A percentile compares a stretch with the other conserved stretches of the same genome.
phyloP scores from a whole-genome alignment of 2,888 invertebrate species.

The Sinelater perroti region DNA sequence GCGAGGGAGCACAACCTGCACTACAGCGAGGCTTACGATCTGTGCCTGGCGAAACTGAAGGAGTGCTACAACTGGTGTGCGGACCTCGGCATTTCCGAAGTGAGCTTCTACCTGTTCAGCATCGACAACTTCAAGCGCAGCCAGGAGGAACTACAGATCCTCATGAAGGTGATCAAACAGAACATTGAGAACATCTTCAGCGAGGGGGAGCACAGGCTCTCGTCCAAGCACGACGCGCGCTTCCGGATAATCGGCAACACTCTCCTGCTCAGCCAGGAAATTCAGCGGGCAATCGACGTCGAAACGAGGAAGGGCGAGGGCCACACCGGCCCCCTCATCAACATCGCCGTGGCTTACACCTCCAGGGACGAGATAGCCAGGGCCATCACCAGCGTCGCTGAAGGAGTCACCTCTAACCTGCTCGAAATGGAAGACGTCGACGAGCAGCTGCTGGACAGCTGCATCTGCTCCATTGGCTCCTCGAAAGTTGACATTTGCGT shows the following conservation, averaged over 20 bases:
- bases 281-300: slow-evolving; percentile 78
- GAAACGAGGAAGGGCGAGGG: slow-evolving; percentile 82
- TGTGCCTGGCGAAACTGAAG: slow-evolving; percentile 83
- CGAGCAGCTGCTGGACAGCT: slow-evolving; percentile 77
- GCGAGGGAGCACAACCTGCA: slow-evolving; percentile 82
- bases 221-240: slow-evolving; percentile 85
- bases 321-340: slow-evolving; percentile 79
- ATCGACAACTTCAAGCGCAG: slow-evolving; percentile 98
- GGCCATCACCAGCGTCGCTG: slow-evolving; percentile 73
- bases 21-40: slow-evolving; percentile 82
- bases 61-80: slow-evolving; percentile 85
- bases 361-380: slow-evolving; percentile 85
- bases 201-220: slow-evolving; percentile 82
- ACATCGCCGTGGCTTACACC: slow-evolving; percentile 86
- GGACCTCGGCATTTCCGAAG: slow-evolving; percentile 90
- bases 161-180: too few relatives aligned
- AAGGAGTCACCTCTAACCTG: slow-evolving; percentile 73
- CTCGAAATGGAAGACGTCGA: slow-evolving; percentile 78
- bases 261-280: slow-evolving; percentile 78
- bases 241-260: slow-evolving; percentile 89
- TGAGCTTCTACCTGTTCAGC: slow-evolving; percentile 98
- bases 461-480: slow-evolving; percentile 81
- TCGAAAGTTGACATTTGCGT: slow-evolving; percentile 77
- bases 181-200: slow-evolving; percentile 84
- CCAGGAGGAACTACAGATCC: slow-evolving; percentile 85